Percentiles rank a stretch among this genome's conserved stretches.
phyloP scores from a whole-genome alignment of 2,797 vertebrate genomes.

The Brotogeris chrysoptera region DNA sequence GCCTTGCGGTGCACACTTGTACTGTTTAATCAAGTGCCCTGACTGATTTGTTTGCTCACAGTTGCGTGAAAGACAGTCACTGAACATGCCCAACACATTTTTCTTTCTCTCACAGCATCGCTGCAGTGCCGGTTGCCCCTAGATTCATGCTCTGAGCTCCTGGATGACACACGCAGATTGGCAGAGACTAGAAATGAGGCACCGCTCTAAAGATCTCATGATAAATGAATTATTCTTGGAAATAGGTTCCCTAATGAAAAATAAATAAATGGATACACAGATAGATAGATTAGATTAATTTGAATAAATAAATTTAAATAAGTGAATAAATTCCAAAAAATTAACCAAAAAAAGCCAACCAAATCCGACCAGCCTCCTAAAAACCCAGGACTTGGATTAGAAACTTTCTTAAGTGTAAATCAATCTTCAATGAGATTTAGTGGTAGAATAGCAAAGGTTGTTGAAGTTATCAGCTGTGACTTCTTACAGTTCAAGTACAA shows the following conservation, averaged over 20 bases:
- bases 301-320: background rate
- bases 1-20: background rate
- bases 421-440: background rate
- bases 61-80: background rate
- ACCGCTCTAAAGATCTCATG: background rate
- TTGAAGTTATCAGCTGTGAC: background rate
- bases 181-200: background rate
- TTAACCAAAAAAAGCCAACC: background rate
- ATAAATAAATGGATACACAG: background rate
- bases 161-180: background rate
- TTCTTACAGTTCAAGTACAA: background rate
- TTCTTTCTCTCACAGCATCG: background rate
- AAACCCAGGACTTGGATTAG: background rate
- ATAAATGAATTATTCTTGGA: background rate
- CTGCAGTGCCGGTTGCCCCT: background rate
- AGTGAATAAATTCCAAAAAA: background rate
- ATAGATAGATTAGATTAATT: background rate
- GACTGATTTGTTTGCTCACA: conserved; percentile 48
- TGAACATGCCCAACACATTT: background rate
- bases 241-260: background rate
- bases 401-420: background rate
- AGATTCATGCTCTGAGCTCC: background rate
- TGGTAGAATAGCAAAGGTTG: background rate
- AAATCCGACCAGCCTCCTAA: accelerated
- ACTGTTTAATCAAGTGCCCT: conserved; percentile 49